A percentile compares a stretch with the other conserved stretches of the same genome.
Conservation (phyloP, 2,113 vertebrate genomes). For the Ahaetulla prasina region DNA sequence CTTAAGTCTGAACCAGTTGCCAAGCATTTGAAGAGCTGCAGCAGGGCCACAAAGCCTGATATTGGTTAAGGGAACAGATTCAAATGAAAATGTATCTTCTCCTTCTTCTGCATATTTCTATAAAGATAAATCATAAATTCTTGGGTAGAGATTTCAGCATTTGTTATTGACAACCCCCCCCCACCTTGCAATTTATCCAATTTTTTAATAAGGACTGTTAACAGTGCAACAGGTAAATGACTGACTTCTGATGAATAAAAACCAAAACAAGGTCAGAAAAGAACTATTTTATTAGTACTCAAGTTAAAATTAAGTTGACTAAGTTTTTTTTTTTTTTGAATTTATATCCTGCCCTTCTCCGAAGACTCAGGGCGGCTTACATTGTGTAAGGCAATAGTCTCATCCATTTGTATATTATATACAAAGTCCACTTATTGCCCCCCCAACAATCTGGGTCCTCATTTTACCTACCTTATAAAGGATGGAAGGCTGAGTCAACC, state of each 20-base stretch:
- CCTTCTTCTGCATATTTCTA: neutral
- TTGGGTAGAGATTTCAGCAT: neutral
- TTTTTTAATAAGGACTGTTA: neutral
- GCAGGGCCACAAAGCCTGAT: neutral
- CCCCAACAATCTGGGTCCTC: too few relatives aligned
- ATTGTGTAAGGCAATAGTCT: too few relatives aligned
- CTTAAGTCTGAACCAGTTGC: neutral
- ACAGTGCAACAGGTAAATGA: neutral
- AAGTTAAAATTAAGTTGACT: neutral
- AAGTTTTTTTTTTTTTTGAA: too few relatives aligned
- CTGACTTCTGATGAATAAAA: neutral
- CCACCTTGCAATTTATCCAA: neutral
- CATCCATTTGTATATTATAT: too few relatives aligned
- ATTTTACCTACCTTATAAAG: too few relatives aligned
- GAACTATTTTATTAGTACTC: neutral
- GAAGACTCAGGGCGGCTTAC: too few relatives aligned
- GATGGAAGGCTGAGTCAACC: too few relatives aligned
- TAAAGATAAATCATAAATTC: neutral
- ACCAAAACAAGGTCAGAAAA: neutral
- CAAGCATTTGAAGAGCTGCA: neutral
- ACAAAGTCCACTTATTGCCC: too few relatives aligned
- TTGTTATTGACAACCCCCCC: too few relatives aligned
- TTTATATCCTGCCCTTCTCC: too few relatives aligned
- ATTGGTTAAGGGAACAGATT: neutral
- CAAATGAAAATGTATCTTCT: neutral